These are phyloP conservation scores for Andrena marginata DNA, from an alignment of 2,888 invertebrate species.

Conservation along the genomic window DNA sequence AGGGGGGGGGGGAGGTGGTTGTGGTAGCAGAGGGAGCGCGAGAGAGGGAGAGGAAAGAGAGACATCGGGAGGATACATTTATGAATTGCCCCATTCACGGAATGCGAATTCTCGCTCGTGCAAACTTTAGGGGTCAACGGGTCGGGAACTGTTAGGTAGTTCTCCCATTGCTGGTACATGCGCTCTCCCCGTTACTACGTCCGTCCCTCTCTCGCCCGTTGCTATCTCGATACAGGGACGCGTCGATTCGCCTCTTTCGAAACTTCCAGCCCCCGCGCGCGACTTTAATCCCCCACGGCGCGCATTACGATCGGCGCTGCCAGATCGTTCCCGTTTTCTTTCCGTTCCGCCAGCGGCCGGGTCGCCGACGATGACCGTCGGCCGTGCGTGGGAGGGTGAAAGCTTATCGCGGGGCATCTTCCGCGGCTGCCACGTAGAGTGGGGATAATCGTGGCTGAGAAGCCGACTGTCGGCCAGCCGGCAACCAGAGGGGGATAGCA, in stretches of 20 bases:
- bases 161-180: conserved; percentile 62
- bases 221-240: conserved; percentile 33
- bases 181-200: conserved; percentile 48
- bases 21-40: conserved; percentile 24
- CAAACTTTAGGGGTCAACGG: conserved; percentile 74
- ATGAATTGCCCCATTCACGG: conserved; percentile 73
- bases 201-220: conserved; percentile 13
- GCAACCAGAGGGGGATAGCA: conserved; percentile 33
- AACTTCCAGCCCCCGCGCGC: conserved; percentile 47
- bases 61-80: conserved; percentile 68
- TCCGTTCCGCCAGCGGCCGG: conserved; percentile 11
- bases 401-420: conserved; percentile 75
- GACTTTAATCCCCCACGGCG: conserved; percentile 52
- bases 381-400: conserved; percentile 59
- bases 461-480: conserved; percentile 37
- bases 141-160: conserved; percentile 71
- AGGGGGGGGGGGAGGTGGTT: conserved; percentile 15
- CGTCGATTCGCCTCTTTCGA: conserved; percentile 50
- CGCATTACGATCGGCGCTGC: too few species aligned
- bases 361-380: conserved; percentile 31
- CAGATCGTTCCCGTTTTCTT: conserved; percentile 33
- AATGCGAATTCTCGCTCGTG: conserved; percentile 73
- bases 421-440: conserved; percentile 70
- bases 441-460: conserved; percentile 63
- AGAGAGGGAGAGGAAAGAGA: conserved; percentile 53